These are phyloP conservation scores for Oxycera nigricornis DNA, from an alignment of 2,888 invertebrate genomes.

Conservation along the genomic window DNA sequence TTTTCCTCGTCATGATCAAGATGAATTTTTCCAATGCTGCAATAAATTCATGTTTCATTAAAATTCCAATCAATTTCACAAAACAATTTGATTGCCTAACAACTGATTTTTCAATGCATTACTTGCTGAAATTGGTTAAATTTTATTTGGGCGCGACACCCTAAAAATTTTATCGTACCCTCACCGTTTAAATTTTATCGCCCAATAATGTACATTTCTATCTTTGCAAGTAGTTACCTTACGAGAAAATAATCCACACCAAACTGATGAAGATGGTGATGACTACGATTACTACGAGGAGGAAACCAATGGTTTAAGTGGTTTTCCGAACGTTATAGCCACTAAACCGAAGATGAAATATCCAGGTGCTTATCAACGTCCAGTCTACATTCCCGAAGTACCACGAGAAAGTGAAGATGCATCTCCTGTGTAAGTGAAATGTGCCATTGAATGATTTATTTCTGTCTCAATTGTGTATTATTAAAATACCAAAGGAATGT, in stretches of 20 bases:
- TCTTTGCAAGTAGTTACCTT: too few species aligned
- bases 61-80: too few species aligned
- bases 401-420: constrained; percentile 9
- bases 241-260: background rate
- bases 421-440: constrained; percentile 12
- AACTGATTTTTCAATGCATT: too few species aligned
- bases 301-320: background rate
- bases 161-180: background rate
- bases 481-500: too few species aligned
- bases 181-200: too few species aligned
- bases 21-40: too few species aligned
- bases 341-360: background rate
- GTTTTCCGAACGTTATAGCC: constrained; percentile 11
- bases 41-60: too few species aligned
- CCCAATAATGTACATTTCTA: too few species aligned
- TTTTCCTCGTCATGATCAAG: too few species aligned
- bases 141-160: too few species aligned
- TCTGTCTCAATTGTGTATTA: background rate
- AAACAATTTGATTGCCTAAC: too few species aligned
- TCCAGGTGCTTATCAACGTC: constrained; percentile 8
- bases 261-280: background rate
- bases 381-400: background rate
- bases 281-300: constrained; percentile 25
- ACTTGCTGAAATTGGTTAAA: too few species aligned
- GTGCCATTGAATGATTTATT: constrained; percentile 5